These are phyloP conservation scores for Megalurothrips usitatus DNA, from an alignment of 2,888 invertebrate species.

Conservation along the genomic window DNA sequence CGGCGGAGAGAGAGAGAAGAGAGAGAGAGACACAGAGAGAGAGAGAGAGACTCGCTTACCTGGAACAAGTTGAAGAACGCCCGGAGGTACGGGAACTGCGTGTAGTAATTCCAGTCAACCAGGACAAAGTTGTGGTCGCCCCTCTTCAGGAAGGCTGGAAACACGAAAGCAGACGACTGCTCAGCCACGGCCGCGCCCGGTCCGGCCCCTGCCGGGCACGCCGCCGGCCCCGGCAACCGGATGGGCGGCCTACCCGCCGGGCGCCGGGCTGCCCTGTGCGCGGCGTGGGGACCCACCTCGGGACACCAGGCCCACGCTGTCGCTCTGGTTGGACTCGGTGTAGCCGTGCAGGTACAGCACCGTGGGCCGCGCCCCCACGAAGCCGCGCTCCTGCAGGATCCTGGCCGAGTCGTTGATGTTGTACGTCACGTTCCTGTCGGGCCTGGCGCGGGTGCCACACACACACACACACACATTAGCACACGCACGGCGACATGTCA, in stretches of 20 bases:
- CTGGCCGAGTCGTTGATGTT: constrained; percentile 9
- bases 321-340: constrained; percentile 36
- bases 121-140: constrained; percentile 38
- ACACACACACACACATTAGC: too few species aligned
- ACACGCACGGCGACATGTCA: too few species aligned
- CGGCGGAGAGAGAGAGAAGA: neutral
- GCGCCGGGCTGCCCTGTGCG: too few species aligned
- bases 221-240: too few species aligned
- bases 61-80: constrained; percentile 12
- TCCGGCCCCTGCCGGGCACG: too few species aligned
- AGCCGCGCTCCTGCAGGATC: constrained; percentile 28
- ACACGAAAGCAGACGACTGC: neutral
- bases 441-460: neutral
- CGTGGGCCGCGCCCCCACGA: constrained; percentile 37
- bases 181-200: too few species aligned
- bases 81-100: neutral
- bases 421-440: neutral
- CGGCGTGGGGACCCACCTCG: constrained; percentile 33
- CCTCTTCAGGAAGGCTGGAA: constrained; percentile 34
- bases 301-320: constrained; percentile 33
- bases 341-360: constrained; percentile 41
- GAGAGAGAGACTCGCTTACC: constrained; percentile 36
- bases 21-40: too few species aligned
- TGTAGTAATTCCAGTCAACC: constrained; percentile 38
- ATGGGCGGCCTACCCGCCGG: too few species aligned